Evolutionary conservation across 2,888 invertebrate species (phyloP), one percentile per base, ranked within the genome.

Genomic region (Lycia hirtaria): DNA sequence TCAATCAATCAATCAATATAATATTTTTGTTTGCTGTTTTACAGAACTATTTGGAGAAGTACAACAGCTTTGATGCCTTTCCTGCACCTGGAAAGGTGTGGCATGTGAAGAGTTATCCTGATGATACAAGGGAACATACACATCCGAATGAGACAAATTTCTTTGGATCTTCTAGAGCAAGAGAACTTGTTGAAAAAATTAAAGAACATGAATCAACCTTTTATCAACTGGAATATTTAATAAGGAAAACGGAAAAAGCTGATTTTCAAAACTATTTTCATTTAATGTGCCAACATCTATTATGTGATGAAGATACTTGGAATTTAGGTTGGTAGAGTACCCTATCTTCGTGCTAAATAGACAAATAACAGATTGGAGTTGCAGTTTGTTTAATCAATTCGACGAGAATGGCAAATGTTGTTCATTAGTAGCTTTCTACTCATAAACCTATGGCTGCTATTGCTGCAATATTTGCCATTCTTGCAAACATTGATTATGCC

Each of bases 221-320:
- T 41, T 43, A 19, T 26, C 59, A 59, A 47, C 30, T 59, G 15
- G 59, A 59, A 41, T 55, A 55, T 45, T 10, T 41, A 1, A 40
- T 51, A 26, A 51, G 59, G 24, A 55, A 55, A 24, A 51, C 45
- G 0, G 51, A 59, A n/a, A 50, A 43, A 14, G 20, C 20, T 3
- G 59, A 59, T 54, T 51, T 55, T n/a, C 45, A 43, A 22, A 59
- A 55, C 20, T 30, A 52, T 6, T 32, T 58, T 0, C 24, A 28
- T 5, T 26, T 58, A 7, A 32, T 58, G 26, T 43, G 30, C 12
- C 57, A 58, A 32, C 48, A 53, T 32, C 14, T 58, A n/a, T 48
- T 48, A 44, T 58, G 52, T 12, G 15, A 19, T 12, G 24, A 33
- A 10, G 45, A 40, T 7, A n/a, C 20, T 15, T 56, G 45, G 50